phyloP scores from a whole-genome alignment of 2,113 vertebrate genomes.

The Rhinichthys klamathensis region DNA sequence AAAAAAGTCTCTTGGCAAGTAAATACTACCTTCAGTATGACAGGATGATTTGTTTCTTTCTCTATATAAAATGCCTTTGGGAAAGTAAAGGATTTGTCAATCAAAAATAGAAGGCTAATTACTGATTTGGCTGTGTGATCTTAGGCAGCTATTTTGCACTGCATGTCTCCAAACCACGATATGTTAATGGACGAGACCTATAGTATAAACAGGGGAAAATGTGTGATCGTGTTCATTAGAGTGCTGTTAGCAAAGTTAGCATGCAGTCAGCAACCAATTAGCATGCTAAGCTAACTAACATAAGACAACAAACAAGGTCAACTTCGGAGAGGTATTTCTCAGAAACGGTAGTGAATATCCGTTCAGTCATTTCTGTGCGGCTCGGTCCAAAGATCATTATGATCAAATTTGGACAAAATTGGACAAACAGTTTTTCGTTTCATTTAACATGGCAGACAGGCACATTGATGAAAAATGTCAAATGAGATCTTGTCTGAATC shows the following conservation, averaged over 20 bases:
- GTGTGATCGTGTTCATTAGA: neutral
- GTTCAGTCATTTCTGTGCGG: no score
- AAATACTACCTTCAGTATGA: neutral
- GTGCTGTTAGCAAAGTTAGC: neutral
- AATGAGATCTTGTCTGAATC: no score
- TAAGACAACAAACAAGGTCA: no score
- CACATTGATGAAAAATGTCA: no score
- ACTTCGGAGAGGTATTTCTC: no score
- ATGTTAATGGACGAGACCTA: neutral
- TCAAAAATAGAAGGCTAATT: neutral
- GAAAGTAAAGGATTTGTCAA: constrained; percentile 1
- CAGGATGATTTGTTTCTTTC: constrained; percentile 13
- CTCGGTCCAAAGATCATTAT: no score
- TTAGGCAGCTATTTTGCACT: neutral
- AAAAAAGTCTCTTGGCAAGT: neutral
- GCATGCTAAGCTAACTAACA: no score
- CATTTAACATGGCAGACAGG: no score
- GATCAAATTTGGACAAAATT: no score
- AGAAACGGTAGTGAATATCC: no score
- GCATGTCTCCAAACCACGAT: neutral
- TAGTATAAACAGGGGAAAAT: neutral
- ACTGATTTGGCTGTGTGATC: neutral
- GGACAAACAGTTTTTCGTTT: no score
- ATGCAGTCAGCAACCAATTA: no score
- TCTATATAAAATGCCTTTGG: neutral